These are phyloP conservation scores for Gisinianus flammeolus DNA, from an alignment of 2,888 invertebrate genomes.

Conservation along the genomic window DNA sequence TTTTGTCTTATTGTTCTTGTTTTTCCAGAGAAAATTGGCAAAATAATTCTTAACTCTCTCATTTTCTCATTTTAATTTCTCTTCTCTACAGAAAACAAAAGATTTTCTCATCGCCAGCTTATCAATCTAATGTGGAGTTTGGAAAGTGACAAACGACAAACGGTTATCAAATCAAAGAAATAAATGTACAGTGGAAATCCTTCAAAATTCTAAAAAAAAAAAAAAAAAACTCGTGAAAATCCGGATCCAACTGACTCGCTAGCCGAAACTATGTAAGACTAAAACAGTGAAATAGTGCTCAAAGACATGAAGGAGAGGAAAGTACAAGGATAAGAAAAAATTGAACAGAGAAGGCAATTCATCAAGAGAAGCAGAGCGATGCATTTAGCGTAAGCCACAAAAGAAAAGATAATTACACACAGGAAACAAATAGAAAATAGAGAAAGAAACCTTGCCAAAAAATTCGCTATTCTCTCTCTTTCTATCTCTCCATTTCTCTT, in stretches of 20 bases:
- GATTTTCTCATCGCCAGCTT: too few species aligned
- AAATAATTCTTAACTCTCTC: too few species aligned
- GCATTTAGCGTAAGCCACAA: not conserved
- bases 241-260: not conserved
- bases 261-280: not conserved
- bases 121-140: too few species aligned
- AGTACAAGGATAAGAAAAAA: not conserved
- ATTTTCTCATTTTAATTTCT: too few species aligned
- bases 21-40: too few species aligned
- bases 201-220: not conserved
- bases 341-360: not conserved
- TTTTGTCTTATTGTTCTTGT: too few species aligned
- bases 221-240: not conserved
- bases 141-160: too few species aligned
- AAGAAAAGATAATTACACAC: constrained; percentile 13
- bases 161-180: too few species aligned
- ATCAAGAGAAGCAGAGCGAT: not conserved
- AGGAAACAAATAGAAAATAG: constrained; percentile 16
- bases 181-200: too few species aligned
- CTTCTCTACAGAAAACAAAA: too few species aligned
- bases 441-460: constrained; percentile 15
- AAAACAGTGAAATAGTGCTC: not conserved
- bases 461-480: constrained; percentile 7
- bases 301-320: not conserved
- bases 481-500: too few species aligned